A percentile compares a stretch with the other conserved stretches of the same genome.
Evolutionary conservation across 2,888 invertebrate species (phyloP).

Genomic region (Boloria selene): DNA sequence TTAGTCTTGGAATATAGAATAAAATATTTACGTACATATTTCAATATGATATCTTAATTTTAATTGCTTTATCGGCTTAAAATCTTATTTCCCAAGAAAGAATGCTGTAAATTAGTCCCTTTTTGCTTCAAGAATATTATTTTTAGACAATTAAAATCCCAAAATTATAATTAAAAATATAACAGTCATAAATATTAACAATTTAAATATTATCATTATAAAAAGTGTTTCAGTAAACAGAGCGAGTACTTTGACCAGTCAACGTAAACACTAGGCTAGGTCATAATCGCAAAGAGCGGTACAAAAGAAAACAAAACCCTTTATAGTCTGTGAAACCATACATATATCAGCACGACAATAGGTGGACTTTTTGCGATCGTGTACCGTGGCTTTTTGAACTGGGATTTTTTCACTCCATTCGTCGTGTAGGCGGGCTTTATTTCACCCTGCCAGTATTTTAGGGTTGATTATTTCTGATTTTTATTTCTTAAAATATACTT

Average conservation of each 20-base stretch:
- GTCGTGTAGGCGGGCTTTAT: constrained; percentile 61
- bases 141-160: too few relatives aligned
- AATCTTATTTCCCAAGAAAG: too few relatives aligned
- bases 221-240: background rate
- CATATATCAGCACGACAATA: constrained; percentile 65
- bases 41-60: too few relatives aligned
- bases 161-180: too few relatives aligned
- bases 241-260: constrained; percentile 27
- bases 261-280: constrained; percentile 47
- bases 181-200: too few relatives aligned
- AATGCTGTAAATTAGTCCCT: too few relatives aligned
- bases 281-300: constrained; percentile 32
- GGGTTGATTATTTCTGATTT: constrained; percentile 54
- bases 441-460: constrained; percentile 60
- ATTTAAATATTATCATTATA: background rate
- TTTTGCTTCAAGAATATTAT: too few relatives aligned
- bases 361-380: constrained; percentile 62
- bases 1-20: too few relatives aligned
- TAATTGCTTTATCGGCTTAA: too few relatives aligned
- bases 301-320: constrained; percentile 44
- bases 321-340: constrained; percentile 44
- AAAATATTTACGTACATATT: too few relatives aligned
- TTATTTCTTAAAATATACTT: background rate
- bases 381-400: constrained; percentile 76
- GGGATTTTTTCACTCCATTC: constrained; percentile 78